phyloP scores from a whole-genome alignment of 2,888 invertebrate species.

The Pandemis cinnamomeana region DNA sequence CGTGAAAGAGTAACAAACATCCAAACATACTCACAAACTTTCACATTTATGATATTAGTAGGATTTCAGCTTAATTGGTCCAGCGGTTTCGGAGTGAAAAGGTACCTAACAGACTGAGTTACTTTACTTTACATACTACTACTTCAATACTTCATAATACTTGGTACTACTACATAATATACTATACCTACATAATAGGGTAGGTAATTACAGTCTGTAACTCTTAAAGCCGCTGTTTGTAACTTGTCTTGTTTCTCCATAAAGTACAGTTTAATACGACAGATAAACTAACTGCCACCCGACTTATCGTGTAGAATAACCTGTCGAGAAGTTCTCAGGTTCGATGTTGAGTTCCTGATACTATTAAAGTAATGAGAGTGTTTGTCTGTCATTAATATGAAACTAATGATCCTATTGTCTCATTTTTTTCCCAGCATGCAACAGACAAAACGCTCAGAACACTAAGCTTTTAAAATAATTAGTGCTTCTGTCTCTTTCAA shows the following conservation, averaged over 20 bases:
- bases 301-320: slow-evolving; percentile 7
- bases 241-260: not conserved
- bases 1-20: too few relatives aligned
- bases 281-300: not conserved
- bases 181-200: too few relatives aligned
- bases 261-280: slow-evolving; percentile 1
- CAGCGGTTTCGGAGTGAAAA: too few relatives aligned
- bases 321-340: slow-evolving; percentile 6
- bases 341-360: not conserved
- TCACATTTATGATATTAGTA: too few relatives aligned
- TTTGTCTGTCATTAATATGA: slow-evolving; percentile 14
- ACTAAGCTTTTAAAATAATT: slow-evolving; percentile 31
- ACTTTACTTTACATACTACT: too few relatives aligned
- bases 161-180: too few relatives aligned
- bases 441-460: slow-evolving; percentile 9
- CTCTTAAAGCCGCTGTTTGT: not conserved
- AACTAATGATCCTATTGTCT: slow-evolving; percentile 35
- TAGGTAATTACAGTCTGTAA: not conserved
- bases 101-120: too few relatives aligned
- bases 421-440: slow-evolving; percentile 23
- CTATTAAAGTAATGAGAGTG: slow-evolving; percentile 19
- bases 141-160: too few relatives aligned
- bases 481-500: slow-evolving; percentile 5
- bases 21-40: too few relatives aligned
- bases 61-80: too few relatives aligned